phyloP scores from a whole-genome alignment of 2,888 invertebrate species.

The Netelia melanura region DNA sequence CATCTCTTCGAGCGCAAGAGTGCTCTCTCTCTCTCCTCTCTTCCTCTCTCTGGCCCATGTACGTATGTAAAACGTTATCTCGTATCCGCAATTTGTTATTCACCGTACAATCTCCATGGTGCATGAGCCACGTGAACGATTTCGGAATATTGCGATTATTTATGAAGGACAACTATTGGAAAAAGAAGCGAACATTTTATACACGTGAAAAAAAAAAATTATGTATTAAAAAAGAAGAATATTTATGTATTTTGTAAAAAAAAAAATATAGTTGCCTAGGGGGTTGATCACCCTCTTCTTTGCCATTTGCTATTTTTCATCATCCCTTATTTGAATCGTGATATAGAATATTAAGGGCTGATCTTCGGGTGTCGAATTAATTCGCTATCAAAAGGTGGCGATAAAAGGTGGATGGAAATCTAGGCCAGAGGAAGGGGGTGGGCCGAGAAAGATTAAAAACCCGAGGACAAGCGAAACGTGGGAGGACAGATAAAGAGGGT shows the following conservation, averaged over 20 bases:
- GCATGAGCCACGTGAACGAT: slow-evolving; percentile 20
- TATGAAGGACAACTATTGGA: neutral
- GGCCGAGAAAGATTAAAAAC: neutral
- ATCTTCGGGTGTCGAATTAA: neutral
- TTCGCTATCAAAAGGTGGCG: neutral
- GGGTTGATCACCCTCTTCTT: slow-evolving; percentile 11
- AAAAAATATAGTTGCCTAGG: neutral
- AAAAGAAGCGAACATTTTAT: too few species aligned
- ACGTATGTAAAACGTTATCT: slow-evolving; percentile 24
- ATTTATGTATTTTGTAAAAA: too few species aligned
- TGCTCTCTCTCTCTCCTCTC: neutral
- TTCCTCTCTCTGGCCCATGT: neutral
- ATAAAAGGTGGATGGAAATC: neutral
- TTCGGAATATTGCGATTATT: slow-evolving; percentile 14
- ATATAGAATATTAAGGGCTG: neutral
- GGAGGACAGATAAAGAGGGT: neutral
- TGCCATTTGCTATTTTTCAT: slow-evolving; percentile 2
- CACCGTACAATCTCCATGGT: slow-evolving; percentile 24
- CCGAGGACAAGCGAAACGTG: neutral
- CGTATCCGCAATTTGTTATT: slow-evolving; percentile 26
- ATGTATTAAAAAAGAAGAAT: neutral
- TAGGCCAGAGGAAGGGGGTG: too few species aligned
- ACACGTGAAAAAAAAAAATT: neutral
- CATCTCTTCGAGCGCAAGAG: slow-evolving; percentile 48
- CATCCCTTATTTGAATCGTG: neutral